Base-by-base conservation (phyloP, 2,797 vertebrate genomes). In the Garrulus glandarius region DNA sequence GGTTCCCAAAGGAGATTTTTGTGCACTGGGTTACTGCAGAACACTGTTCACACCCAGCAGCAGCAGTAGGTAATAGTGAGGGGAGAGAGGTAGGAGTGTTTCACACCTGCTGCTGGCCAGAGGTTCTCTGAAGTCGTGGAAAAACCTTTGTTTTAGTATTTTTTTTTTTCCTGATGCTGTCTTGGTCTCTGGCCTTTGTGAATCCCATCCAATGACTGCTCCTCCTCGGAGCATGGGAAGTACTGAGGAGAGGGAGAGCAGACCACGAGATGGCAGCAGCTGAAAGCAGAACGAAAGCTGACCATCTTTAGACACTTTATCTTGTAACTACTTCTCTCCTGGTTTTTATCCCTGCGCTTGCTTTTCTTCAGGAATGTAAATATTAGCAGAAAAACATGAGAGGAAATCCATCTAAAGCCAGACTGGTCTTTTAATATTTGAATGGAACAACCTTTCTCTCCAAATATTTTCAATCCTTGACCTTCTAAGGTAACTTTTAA, bases 241-340 rank as follows among this genome's bases (percentile, higher is more conserved):
- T 39, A 32, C 68, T 37, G 67, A 75, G 59, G 57, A 43, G 70
- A 32, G 39, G 74, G n/a, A 93, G 70, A 79, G 37, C 13, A 55
- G 60, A 30, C 96, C 97, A 96, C 60, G 39, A 96, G 97, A 50
- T 96, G 96, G 97, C 96, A 96, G 96, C 88, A 89, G 79, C 30
- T 64, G 39, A 59, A 87, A 93, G 84, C 67, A 84, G 41, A 83
- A 78, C 10, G 13, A 20, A 19, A 29, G 34, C 63, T 93, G 50
- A 5, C 43, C 60, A 3, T 30, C 2, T 3, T 49, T 24, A 21
- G 15, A 20, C 14, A 7, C 72, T 68, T 79, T 64, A 7, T 89
- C 93, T 86, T 92, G 50, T 92, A 86, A 49, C 59, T 59, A 2
- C 32, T 59, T 92, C 50, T 18, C 72, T 81, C 27, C 47, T 75